Conservation (phyloP, 2,888 invertebrate genomes). For the Marasmarcha lunaedactyla region DNA sequence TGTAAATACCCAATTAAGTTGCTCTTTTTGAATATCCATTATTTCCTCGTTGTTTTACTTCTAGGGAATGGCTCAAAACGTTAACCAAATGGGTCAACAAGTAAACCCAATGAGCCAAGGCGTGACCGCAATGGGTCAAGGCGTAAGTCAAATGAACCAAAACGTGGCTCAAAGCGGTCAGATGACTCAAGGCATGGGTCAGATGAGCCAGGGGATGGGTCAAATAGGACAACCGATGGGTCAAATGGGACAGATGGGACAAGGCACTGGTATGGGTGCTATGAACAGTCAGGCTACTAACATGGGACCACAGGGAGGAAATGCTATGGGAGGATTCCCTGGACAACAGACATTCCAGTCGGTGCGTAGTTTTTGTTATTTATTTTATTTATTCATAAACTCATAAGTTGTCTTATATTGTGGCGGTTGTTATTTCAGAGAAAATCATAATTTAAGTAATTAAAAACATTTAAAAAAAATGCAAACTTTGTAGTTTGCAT, state of each 20-base stretch:
- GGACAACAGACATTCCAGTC: slow-evolving; percentile 66
- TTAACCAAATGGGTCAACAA: slow-evolving; percentile 63
- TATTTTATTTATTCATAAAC: too few relatives aligned
- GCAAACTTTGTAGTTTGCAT: too few relatives aligned
- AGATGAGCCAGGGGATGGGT: slow-evolving; percentile 55
- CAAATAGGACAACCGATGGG: slow-evolving; percentile 64
- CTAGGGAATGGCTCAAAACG: slow-evolving; percentile 58
- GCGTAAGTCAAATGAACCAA: slow-evolving; percentile 61
- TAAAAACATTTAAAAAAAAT: too few relatives aligned
- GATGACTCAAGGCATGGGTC: slow-evolving; percentile 54
- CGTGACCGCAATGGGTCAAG: slow-evolving; percentile 54
- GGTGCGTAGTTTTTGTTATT: slow-evolving; percentile 30
- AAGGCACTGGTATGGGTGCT: slow-evolving; percentile 51
- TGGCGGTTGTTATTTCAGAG: too few relatives aligned
- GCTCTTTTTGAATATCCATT: too few relatives aligned
- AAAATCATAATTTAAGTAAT: too few relatives aligned
- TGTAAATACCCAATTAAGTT: too few relatives aligned
- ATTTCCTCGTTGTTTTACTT: too few relatives aligned
- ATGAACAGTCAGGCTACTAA: slow-evolving; percentile 62
- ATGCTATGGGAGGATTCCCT: slow-evolving; percentile 63
- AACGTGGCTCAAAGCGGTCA: slow-evolving; percentile 53
- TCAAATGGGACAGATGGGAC: slow-evolving; percentile 68
- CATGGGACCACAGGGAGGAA: slow-evolving; percentile 62
- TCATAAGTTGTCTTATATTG: too few relatives aligned
- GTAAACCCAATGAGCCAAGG: slow-evolving; percentile 60